Evolutionary conservation across 2,113 vertebrate genomes (phyloP), one percentile per base, ranked within the genome.

Genomic region (Ornithorhynchus anatinus): DNA sequence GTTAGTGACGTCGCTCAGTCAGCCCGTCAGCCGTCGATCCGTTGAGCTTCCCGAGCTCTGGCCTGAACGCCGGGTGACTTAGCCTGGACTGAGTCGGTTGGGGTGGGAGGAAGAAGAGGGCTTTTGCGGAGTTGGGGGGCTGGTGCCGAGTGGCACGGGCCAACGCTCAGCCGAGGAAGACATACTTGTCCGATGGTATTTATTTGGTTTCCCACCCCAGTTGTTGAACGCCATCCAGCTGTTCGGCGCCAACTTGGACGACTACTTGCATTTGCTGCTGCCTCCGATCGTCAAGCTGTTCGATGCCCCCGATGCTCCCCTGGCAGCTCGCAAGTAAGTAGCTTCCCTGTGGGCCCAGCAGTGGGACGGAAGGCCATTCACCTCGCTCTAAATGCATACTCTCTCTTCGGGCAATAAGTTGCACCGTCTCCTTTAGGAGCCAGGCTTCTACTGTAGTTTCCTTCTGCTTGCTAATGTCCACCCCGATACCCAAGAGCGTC

Each of bases 201-300:
- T 35, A 33, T 32, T 48, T 64, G 39, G 1, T 75, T 59, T 85
- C 84, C 61, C 54, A 42, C 27, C 17, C n/a, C 86, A 99, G 98
- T 79, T 99, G 4, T 79, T 99, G 65, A 95, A 96, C 37, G 98
- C 98, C 0, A 99, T 99, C 86, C 98, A 99, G 91, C 94, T 97
- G 76, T 99, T 99, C 66, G 98, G 98, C 22, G 98, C 98, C 70
- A 99, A 99, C 86, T 84, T 99, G 66, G 98, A 99, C 7, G 98
- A 99, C 89, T 99, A 99, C 82, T 94, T 99, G 48, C 98, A 99
- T 77, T 89, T 99, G 81, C 76, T 99, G 48, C 86, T 99, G 84
- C 98, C 98, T 71, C 98, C 98, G 4, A 96, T 99, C 44, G 97
- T 99, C 56, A 99, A 99, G 82, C 89, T 99, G 0, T 99, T 99